Base-by-base conservation (phyloP, 2,113 vertebrate species). In the Oplegnathus fasciatus region DNA sequence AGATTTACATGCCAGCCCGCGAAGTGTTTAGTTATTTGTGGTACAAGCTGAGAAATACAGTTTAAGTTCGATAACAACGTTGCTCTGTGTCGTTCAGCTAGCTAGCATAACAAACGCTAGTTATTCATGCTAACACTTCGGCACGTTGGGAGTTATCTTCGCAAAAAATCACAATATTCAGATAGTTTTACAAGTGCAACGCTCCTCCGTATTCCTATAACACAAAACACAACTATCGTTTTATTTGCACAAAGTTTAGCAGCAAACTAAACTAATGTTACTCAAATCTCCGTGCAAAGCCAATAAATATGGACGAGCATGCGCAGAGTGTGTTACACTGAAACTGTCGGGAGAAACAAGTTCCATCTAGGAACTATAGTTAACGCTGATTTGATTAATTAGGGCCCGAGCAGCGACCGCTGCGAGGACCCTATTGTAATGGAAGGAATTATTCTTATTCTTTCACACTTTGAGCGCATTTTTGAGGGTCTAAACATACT, bases 301-400 rank as follows among this genome's bases (percentile, higher is more conserved):
- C 7, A 40, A 10, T 6, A 17, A 14, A 46, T 3, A 24, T 13
- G 3, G 0, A 11, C 8, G 82, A 1, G 86, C 85, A 76, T 85
- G 89, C 84, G 86, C 46, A 17, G 0, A 0, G 0, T 34, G 88
- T 89, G 85, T 89, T 58, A 78, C 88, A 87, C 26, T 32, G 7
- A 77, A 83, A 62, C 1, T 2, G 9, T 68, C 81, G 3, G 44
- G 7, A n/a, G 78, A 86, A 90, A 90, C 75, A 83, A 74, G 20
- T 6, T 40, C 0, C 8, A 9, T 1, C 1, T 74, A 15, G 89
- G 86, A 92, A 92, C 89, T 4, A 61, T 37, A 22, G 6, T 75
- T 6, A 37, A 34, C 30, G 2, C 17, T 13, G 9, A 46, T 22
- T 28, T 14, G 1, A 34, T 40, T 26, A 8, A 32, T 4, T 24